A percentile compares a stretch with the other conserved stretches of the same genome.
Evolutionary conservation across 2,888 invertebrate genomes (phyloP).

Genomic region (Lepeophtheirus nordmannii): DNA sequence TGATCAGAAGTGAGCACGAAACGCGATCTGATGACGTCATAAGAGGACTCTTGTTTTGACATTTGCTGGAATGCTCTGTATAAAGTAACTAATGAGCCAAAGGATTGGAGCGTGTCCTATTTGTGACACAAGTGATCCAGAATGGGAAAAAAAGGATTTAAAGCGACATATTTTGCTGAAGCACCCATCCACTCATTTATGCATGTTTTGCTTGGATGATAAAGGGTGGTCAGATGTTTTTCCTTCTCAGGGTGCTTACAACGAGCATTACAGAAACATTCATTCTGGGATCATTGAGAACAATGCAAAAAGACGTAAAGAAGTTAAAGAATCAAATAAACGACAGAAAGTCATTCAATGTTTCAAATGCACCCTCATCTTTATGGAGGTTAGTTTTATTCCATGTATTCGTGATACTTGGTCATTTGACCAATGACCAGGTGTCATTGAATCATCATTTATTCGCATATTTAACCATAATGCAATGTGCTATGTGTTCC

Average conservation of each 20-base stretch:
- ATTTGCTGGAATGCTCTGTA: too few relatives aligned
- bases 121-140: neutral
- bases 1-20: too few relatives aligned
- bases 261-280: neutral
- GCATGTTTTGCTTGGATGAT: constrained; percentile 33
- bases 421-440: too few relatives aligned
- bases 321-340: neutral
- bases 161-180: constrained; percentile 12
- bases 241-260: constrained; percentile 3
- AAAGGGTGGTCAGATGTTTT: constrained; percentile 15
- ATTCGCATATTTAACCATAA: neutral
- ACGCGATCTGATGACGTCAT: too few relatives aligned
- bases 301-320: too few relatives aligned
- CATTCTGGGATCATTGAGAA: constrained; percentile 13
- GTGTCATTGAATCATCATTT: neutral
- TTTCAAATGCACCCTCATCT: neutral
- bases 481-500: too few relatives aligned
- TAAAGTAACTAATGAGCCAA: neutral
- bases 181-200: constrained; percentile 13
- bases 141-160: constrained; percentile 3
- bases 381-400: neutral
- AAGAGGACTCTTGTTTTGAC: too few relatives aligned
- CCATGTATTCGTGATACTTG: too few relatives aligned
- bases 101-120: neutral
- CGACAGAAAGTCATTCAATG: neutral